Conservation (phyloP, 2,797 vertebrate species). For the Poecile montanus region DNA sequence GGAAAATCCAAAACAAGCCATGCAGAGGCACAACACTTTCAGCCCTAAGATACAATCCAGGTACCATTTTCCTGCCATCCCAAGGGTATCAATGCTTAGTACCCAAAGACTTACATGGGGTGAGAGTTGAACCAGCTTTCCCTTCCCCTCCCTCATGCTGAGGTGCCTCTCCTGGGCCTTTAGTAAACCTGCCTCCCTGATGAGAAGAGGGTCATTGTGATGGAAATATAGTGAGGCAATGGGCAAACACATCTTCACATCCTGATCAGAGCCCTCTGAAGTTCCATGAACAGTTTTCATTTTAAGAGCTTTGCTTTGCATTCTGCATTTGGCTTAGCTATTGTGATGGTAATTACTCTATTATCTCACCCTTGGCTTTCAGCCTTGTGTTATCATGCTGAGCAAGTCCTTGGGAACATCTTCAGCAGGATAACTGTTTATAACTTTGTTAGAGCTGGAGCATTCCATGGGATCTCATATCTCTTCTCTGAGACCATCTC, state of each 20-base stretch:
- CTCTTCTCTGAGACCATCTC: background rate
- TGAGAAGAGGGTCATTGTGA: background rate
- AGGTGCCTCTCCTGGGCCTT: background rate
- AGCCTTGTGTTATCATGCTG: slow-evolving; percentile 65
- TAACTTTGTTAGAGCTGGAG: slow-evolving; percentile 16
- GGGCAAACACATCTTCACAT: background rate
- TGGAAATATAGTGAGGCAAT: background rate
- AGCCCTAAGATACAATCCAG: background rate
- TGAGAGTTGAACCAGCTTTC: background rate
- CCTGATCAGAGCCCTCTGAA: background rate
- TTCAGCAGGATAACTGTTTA: slow-evolving; percentile 53
- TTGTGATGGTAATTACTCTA: slow-evolving; percentile 64
- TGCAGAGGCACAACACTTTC: background rate
- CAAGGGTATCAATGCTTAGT: background rate
- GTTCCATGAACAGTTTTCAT: slow-evolving; percentile 18
- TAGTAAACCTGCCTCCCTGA: background rate
- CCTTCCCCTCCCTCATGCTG: background rate
- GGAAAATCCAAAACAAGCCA: background rate
- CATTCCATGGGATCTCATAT: background rate
- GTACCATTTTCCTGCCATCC: background rate
- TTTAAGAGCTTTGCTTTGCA: slow-evolving; percentile 26
- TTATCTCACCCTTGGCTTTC: slow-evolving; percentile 75
- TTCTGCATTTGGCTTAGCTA: slow-evolving; percentile 57
- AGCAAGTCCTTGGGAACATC: slow-evolving; percentile 63
- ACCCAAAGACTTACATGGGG: background rate